Percentiles rank a stretch among this genome's conserved stretches.
Conservation (phyloP, 1,140 invertebrate species). For the Panagrolaimus sp. region DNA sequence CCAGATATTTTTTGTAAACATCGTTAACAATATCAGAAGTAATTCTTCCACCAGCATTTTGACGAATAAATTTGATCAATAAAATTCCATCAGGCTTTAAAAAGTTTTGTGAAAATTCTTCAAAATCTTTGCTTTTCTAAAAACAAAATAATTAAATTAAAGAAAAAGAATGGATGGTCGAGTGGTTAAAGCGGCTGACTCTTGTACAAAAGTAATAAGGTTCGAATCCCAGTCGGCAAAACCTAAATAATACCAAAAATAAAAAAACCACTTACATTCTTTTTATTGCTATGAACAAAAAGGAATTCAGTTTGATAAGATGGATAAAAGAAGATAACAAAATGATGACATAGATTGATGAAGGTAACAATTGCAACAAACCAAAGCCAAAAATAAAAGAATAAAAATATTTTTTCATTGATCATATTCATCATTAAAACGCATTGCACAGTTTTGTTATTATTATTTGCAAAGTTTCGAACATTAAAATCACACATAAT, state of each 20-base stretch:
- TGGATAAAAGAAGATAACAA: neutral
- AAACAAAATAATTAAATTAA: too few relatives aligned
- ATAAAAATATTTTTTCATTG: constrained; percentile 66
- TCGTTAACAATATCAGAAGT: neutral
- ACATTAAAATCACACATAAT: constrained; percentile 63
- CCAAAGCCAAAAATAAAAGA: constrained; percentile 59
- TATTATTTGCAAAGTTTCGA: constrained; percentile 56
- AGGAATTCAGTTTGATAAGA: neutral
- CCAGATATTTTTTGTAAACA: neutral
- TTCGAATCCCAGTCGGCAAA: too few relatives aligned
- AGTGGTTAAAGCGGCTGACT: too few relatives aligned
- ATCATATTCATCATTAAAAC: constrained; percentile 72
- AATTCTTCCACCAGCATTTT: constrained; percentile 18
- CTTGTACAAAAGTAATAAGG: too few relatives aligned
- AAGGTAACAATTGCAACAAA: constrained; percentile 41
- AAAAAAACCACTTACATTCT: too few relatives aligned
- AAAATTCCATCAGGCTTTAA: constrained; percentile 12
- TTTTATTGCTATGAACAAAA: neutral
- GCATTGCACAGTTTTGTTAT: constrained; percentile 60
- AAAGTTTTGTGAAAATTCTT: neutral
- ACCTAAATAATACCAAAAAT: too few relatives aligned
- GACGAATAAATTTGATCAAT: constrained; percentile 19
- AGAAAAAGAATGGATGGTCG: too few relatives aligned
- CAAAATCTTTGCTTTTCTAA: too few relatives aligned
- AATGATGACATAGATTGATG: constrained; percentile 29